phyloP scores from a whole-genome alignment of 2,888 invertebrate species.

The Pollenia angustigena region DNA sequence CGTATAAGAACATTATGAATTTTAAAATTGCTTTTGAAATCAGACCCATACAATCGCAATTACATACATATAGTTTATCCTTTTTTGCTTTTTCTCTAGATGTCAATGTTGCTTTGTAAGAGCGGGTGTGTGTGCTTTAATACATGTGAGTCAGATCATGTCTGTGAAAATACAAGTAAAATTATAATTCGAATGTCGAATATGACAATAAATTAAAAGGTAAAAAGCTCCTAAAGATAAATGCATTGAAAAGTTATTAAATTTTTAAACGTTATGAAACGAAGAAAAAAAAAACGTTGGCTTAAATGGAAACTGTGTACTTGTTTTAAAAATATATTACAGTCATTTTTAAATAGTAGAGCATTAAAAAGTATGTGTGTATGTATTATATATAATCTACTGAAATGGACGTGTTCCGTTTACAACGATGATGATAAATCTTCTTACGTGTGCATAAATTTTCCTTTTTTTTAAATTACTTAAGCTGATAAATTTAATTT shows the following conservation, averaged over 20 bases:
- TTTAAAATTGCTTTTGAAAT: conserved; percentile 36
- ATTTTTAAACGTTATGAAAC: no score
- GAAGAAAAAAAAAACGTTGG: neutral
- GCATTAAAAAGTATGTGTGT: neutral
- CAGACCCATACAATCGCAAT: neutral
- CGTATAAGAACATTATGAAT: conserved; percentile 40
- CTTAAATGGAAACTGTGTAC: conserved; percentile 25
- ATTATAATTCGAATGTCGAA: conserved; percentile 18
- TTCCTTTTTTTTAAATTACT: no score
- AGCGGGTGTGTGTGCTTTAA: no score
- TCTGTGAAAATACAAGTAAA: neutral
- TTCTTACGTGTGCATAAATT: neutral
- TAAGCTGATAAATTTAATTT: neutral
- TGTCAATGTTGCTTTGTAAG: neutral
- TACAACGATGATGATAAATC: neutral
- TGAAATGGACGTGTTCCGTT: neutral
- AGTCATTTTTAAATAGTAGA: neutral
- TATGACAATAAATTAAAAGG: conserved; percentile 43
- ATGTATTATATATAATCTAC: neutral
- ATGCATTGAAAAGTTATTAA: conserved; percentile 22
- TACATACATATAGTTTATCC: neutral
- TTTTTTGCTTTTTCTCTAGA: neutral
- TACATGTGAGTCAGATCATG: neutral
- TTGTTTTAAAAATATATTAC: neutral
- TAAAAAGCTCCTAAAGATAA: conserved; percentile 17